Base-by-base conservation (phyloP, 2,888 invertebrate genomes). In the Callimorpha dominula region DNA sequence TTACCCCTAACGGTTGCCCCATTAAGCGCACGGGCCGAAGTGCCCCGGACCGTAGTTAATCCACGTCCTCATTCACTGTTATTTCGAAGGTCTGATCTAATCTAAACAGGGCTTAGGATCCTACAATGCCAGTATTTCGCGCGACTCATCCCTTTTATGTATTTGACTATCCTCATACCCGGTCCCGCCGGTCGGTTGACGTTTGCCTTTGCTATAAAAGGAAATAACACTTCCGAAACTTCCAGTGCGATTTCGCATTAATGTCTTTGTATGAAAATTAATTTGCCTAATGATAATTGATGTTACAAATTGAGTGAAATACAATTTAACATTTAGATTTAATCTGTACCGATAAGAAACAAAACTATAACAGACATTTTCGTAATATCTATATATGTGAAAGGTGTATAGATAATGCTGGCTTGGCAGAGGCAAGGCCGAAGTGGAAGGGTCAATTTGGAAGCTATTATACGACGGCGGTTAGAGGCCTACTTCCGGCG, bases 31-130 rank as follows among this genome's bases (percentile, higher is more conserved):
- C 93, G 93, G 94, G 91, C 93, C 94, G 90, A 92, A 94, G 93
- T 94, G 93, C 92, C 89, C 93, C 94, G 94, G 94, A 95, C 95
- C 95, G 94, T 94, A 95, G 95, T 95, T 95, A 95, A 95, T 95
- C 95, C 95, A 94, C 93, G 94, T 95, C 95, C 95, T 95, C 95
- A 95, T 95, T 95, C 95, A 94, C 95, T 95, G 95, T 95, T 95
- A 95, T 95, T 95, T 94, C 94, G 93, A 94, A 95, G 95, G 94
- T 93, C 95, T 95, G 95, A 95, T 95, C 95, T 95, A 95, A 95
- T 95, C 95, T 95, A 95, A 95, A 95, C 95, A 94, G 93, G 92
- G 94, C 94, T 95, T 94, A 94, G 94, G 92, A 93, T 94, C 92
- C 92, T 94, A 93, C 94, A 93, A 93, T 91, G 93, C 90, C 94